Conservation (phyloP, 2,888 invertebrate species). For the Rutpela maculata region DNA sequence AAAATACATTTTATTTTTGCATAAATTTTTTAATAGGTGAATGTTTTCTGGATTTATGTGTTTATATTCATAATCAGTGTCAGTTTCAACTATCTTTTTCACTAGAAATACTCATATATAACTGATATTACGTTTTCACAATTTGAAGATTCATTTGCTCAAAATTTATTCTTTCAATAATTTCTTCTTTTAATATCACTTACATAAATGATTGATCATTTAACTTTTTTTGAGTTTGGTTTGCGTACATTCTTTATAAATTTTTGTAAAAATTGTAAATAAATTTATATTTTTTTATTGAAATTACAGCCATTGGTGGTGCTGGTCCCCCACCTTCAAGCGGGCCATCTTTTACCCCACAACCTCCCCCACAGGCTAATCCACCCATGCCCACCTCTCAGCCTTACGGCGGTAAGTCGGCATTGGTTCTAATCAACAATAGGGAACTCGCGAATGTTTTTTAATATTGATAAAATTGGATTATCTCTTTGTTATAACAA, state of each 20-base stretch:
- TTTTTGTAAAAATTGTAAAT: constrained; percentile 55
- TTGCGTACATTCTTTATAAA: constrained; percentile 42
- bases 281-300: constrained; percentile 50
- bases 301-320: constrained; percentile 71
- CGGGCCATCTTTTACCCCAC: constrained; percentile 80
- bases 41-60: constrained; percentile 49
- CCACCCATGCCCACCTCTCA: constrained; percentile 72
- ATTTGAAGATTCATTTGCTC: constrained; percentile 12
- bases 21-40: constrained; percentile 40
- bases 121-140: constrained; percentile 36
- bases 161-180: constrained; percentile 38
- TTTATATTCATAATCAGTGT: constrained; percentile 50
- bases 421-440: background rate
- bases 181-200: constrained; percentile 48
- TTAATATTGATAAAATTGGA: too few species aligned
- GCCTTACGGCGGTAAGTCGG: constrained; percentile 73
- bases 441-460: too few species aligned
- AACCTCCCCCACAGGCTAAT: constrained; percentile 79
- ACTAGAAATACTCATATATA: constrained; percentile 42
- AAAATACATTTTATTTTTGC: constrained; percentile 32
- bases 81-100: constrained; percentile 38
- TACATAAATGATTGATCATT: constrained; percentile 44
- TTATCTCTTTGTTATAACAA: too few species aligned
- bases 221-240: constrained; percentile 55
- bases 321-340: constrained; percentile 77